A percentile compares a stretch with the other conserved stretches of the same genome.
phyloP scores from a whole-genome alignment of 2,888 invertebrate species.

The Apoda limacodes region DNA sequence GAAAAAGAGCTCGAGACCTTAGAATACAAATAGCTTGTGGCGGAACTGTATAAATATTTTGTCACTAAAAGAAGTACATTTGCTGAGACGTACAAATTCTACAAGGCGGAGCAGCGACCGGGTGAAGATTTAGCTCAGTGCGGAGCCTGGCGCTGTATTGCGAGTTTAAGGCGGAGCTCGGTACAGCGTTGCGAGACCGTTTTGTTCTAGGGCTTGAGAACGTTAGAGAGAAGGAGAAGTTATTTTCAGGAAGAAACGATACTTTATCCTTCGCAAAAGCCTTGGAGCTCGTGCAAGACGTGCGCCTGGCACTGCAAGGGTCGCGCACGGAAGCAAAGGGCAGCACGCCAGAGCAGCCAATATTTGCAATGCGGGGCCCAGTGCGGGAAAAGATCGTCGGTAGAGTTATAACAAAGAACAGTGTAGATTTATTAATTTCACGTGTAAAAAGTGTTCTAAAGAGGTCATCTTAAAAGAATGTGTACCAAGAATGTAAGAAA shows the following conservation, averaged over 20 bases:
- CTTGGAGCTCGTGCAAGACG: conserved; percentile 12
- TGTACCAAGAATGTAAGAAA: too few species aligned
- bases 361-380: too few species aligned
- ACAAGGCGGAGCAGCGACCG: conserved; percentile 13
- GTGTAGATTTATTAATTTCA: too few species aligned
- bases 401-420: too few species aligned
- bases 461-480: too few species aligned
- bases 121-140: conserved; percentile 18
- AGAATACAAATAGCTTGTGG: conserved; percentile 3
- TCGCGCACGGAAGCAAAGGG: not conserved
- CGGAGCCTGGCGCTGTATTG: conserved; percentile 15
- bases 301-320: conserved; percentile 4
- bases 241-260: too few species aligned
- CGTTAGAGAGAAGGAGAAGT: too few species aligned
- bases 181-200: conserved; percentile 10
- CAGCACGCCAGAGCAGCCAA: not conserved
- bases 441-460: too few species aligned
- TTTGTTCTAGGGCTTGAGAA: conserved; percentile 15
- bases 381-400: too few species aligned
- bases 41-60: conserved; percentile 13
- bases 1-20: conserved; percentile 9
- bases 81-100: conserved; percentile 12
- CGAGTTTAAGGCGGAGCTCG: conserved; percentile 14
- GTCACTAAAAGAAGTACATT: conserved; percentile 16
- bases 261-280: conserved; percentile 11